Evolutionary conservation across 1,140 invertebrate genomes (phyloP), one percentile per base, ranked within the genome.

Genomic region (Magallana gigas): DNA sequence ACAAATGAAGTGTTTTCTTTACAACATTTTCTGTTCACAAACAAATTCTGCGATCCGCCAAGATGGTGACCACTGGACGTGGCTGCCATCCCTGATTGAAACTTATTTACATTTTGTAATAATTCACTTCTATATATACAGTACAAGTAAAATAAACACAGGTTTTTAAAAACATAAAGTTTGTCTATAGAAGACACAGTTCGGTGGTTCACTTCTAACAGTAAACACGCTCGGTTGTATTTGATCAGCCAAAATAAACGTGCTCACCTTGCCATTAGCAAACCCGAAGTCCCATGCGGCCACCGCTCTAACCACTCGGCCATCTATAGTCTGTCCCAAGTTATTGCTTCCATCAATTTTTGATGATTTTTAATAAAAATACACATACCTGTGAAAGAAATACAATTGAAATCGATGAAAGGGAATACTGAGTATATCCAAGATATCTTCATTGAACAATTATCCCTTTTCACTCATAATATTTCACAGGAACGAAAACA

Each of bases 71-170:
- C 59, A 11, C n/a, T 62, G 12, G 59, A 62, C 59, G 59, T 62
- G 59, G 59, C 59, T 4, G 59, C 11, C 59, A 62, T 62, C 59
- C 59, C 59, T 62, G 12, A 14, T 62, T 62, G 59, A 62, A 62
- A 62, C 12, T 62, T 62, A 62, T 62, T 62, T 62, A 62, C 59
- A 62, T n/a, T n/a, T 62, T 62, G 12, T 62, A n/a, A 62, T 62
- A 62, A 14, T 14, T 62, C 59, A 9, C 12, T 14, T 14, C 4
- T 62, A 62, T 62, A 11, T 62, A 62, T n/a, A 62, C 4, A 5
- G 12, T 14, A n/a, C 59, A 62, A 62, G n/a, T n/a, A 62, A 62
- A 62, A 9, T 62, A 5, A 62, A 62, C 8, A 62, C 8, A 62
- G 12, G n/a, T 62, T 11, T 62, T n/a, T n/a, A n/a, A n/a, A 62